Evolutionary conservation across 2,113 vertebrate genomes (phyloP).

Genomic region (Isurus oxyrinchus): DNA sequence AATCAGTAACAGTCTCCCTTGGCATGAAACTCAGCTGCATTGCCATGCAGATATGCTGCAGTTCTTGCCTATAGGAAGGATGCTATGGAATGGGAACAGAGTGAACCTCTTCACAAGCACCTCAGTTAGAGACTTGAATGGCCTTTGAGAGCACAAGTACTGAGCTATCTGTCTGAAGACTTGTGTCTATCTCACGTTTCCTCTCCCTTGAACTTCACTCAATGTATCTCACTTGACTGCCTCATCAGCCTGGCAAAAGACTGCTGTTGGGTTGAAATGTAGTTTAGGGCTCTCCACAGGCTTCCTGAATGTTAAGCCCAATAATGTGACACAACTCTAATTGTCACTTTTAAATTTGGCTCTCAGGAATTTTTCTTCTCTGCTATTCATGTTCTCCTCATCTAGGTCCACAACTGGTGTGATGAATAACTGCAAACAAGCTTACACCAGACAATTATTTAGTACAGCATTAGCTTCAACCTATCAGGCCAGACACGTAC

Average conservation of each 20-base stretch:
- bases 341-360: neutral
- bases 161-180: neutral
- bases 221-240: neutral
- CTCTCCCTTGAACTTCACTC: neutral
- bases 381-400: neutral
- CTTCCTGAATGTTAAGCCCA: neutral
- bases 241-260: neutral
- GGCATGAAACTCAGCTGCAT: neutral
- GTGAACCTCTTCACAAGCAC: neutral
- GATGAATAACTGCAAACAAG: neutral
- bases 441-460: neutral
- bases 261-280: neutral
- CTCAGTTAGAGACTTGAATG: neutral
- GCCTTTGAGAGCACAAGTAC: neutral
- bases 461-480: neutral
- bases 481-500: neutral
- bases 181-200: neutral
- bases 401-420: neutral
- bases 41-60: neutral
- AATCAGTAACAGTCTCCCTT: neutral
- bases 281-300: neutral
- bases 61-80: neutral
- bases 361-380: neutral
- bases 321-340: neutral
- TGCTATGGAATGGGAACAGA: too few relatives aligned